phyloP scores from a whole-genome alignment of 2,797 vertebrate genomes.

The Spheniscus humboldti region DNA sequence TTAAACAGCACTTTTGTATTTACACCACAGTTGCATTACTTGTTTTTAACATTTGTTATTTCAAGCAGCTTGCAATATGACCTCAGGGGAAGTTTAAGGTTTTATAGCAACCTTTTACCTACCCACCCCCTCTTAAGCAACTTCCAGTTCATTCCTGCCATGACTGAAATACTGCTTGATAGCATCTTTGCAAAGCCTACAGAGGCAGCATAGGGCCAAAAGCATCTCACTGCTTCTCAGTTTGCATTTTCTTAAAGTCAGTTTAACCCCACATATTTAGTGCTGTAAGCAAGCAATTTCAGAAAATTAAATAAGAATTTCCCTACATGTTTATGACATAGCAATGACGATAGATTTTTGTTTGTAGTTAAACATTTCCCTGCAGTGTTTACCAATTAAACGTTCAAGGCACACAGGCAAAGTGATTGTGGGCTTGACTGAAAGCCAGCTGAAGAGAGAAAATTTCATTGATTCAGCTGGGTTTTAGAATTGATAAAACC shows the following conservation, averaged over 20 bases:
- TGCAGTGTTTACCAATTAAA: constrained; percentile 31
- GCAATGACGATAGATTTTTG: neutral
- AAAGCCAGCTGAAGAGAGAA: constrained; percentile 27
- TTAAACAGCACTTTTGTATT: neutral
- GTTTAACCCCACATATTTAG: constrained; percentile 30
- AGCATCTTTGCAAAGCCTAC: constrained; percentile 40
- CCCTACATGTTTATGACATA: constrained; percentile 33
- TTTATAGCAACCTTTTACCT: constrained; percentile 50
- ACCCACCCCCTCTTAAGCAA: constrained; percentile 14
- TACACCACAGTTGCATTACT: neutral
- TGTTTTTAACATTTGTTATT: neutral
- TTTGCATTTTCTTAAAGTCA: neutral
- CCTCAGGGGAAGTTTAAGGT: neutral
- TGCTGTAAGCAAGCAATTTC: constrained; percentile 47
- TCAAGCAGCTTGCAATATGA: neutral
- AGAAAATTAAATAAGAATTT: constrained; percentile 63
- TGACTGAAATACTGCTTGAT: constrained; percentile 14
- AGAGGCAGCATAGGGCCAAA: neutral
- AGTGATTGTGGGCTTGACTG: constrained; percentile 17
- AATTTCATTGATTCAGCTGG: neutral
- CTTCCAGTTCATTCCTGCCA: constrained; percentile 55
- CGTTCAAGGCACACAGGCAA: neutral
- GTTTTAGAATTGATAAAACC: neutral
- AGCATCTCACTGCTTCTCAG: neutral
- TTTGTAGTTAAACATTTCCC: constrained; percentile 58